These are phyloP conservation scores for Hypsibius dujardini DNA, from an alignment of 1,140 invertebrate genomes.

Conservation along the genomic window DNA sequence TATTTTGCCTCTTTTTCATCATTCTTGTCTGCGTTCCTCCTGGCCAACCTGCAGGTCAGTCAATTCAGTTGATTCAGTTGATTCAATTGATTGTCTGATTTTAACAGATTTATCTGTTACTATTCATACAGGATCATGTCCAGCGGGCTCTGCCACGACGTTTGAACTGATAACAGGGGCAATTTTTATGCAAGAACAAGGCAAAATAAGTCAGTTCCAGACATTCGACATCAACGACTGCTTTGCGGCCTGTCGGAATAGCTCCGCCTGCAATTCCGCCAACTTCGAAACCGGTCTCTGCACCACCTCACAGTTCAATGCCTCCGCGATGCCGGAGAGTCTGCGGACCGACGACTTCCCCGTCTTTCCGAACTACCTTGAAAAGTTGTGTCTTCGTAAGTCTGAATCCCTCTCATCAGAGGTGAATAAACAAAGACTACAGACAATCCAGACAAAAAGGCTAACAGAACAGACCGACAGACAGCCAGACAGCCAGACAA, in stretches of 20 bases:
- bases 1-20: no score
- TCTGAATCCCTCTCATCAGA: background rate
- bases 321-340: constrained; percentile 64
- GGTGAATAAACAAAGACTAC: no score
- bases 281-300: constrained; percentile 90
- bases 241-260: constrained; percentile 67
- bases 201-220: constrained; percentile 68
- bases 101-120: no score
- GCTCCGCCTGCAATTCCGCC: constrained; percentile 68
- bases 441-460: no score
- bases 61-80: no score
- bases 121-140: background rate
- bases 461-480: no score
- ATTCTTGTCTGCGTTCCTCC: no score
- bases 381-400: constrained; percentile 58
- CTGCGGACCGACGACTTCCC: constrained; percentile 76
- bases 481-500: no score
- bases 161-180: constrained; percentile 81
- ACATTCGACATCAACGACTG: constrained; percentile 80
- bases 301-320: constrained; percentile 71
- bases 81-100: no score
- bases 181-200: constrained; percentile 61
- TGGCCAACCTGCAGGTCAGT: no score
- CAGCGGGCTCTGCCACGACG: constrained; percentile 23
- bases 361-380: constrained; percentile 85